phyloP scores from a whole-genome alignment of 2,113 vertebrate species.

The Phrynosoma platyrhinos region DNA sequence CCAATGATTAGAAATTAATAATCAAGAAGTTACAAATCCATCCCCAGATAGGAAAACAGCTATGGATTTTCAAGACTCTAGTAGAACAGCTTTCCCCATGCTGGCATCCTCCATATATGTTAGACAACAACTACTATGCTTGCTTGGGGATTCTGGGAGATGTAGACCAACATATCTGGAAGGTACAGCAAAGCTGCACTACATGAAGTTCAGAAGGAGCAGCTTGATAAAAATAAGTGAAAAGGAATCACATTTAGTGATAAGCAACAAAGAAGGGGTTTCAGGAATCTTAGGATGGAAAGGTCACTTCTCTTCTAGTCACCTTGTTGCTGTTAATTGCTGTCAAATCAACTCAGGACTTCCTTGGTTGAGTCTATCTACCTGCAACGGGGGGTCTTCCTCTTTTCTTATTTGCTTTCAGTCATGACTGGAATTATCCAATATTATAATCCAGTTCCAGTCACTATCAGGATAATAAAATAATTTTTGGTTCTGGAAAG shows the following conservation, averaged over 20 bases:
- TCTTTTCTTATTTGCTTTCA: no score
- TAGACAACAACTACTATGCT: no score
- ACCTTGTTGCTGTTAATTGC: neutral
- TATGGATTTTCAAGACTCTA: conserved; percentile 31
- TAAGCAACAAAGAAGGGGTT: conserved; percentile 1
- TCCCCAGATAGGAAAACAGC: neutral
- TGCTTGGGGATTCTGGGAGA: no score
- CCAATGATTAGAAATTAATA: conserved; percentile 47
- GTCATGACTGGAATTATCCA: no score
- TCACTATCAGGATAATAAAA: neutral
- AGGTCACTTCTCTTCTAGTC: conserved; percentile 16
- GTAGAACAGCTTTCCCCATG: neutral
- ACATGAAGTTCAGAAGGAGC: neutral
- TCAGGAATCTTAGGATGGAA: conserved; percentile 43
- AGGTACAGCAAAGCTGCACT: no score
- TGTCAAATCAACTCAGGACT: no score
- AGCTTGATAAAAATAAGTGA: conserved; percentile 15
- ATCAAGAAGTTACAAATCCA: conserved; percentile 53
- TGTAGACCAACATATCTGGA: no score
- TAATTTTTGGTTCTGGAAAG: neutral
- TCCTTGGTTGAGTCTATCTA: no score
- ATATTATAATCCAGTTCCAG: neutral
- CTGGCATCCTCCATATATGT: neutral
- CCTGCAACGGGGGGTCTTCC: no score
- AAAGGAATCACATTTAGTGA: conserved; percentile 33